Evolutionary conservation across 1,140 invertebrate species (phyloP).

Genomic region (Teleopsis dalmanni): DNA sequence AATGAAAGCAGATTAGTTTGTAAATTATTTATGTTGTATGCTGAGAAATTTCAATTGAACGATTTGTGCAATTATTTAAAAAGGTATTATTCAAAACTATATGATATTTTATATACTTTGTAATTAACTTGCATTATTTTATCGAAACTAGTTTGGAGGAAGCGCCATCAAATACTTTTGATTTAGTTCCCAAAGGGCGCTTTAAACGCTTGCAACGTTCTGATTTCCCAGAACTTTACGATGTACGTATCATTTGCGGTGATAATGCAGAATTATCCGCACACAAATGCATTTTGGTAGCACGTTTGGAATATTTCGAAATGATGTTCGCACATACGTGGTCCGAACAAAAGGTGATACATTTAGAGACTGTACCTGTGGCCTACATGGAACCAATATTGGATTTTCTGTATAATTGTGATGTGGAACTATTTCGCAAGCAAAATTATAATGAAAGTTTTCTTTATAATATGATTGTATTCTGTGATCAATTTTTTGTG

Average conservation of each 20-base stretch:
- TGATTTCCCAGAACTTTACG: conserved; percentile 50
- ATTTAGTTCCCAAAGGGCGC: conserved; percentile 17
- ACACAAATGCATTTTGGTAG: conserved; percentile 63
- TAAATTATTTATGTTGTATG: conserved; percentile 24
- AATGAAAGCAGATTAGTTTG: conserved; percentile 15
- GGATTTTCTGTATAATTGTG: conserved; percentile 57
- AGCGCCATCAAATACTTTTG: conserved; percentile 11
- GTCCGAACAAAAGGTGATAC: conserved; percentile 50
- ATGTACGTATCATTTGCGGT: conserved; percentile 50
- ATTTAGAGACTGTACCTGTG: conserved; percentile 26
- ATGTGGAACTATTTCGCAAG: conserved; percentile 45
- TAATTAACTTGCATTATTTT: too few species aligned
- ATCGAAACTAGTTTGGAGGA: conserved; percentile 7
- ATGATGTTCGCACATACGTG: conserved; percentile 61
- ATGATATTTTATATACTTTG: background rate
- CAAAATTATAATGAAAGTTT: conserved; percentile 46
- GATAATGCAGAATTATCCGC: conserved; percentile 51
- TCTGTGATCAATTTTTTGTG: conserved; percentile 60
- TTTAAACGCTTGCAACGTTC: conserved; percentile 22
- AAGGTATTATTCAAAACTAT: conserved; percentile 3
- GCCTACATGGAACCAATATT: conserved; percentile 51
- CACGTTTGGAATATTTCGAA: conserved; percentile 63
- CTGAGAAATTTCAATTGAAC: conserved; percentile 19
- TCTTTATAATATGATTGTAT: conserved; percentile 55
- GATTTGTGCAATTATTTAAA: conserved; percentile 18